Evolutionary conservation across 2,888 invertebrate genomes (phyloP).

Genomic region (Tetrapedia diversipes): DNA sequence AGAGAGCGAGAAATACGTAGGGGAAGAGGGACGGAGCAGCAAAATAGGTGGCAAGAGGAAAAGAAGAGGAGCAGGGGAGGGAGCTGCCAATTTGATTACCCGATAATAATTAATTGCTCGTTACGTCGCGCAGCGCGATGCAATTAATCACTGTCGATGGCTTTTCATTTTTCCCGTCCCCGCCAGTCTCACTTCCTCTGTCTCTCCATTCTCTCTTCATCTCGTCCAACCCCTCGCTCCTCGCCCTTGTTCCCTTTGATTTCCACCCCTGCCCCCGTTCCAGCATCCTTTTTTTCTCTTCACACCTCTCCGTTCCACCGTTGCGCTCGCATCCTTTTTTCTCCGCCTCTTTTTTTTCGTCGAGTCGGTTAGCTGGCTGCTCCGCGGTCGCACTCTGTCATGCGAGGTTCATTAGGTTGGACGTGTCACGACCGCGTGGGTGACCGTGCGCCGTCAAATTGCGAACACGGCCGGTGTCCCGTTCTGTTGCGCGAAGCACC

Average conservation of each 20-base stretch:
- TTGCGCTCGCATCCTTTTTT: background rate
- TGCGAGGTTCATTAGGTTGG: constrained; percentile 75
- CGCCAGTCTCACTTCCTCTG: constrained; percentile 50
- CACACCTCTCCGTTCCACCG: constrained; percentile 19
- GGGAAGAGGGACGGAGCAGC: constrained; percentile 9
- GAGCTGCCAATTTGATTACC: constrained; percentile 72
- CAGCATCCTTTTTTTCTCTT: constrained; percentile 42
- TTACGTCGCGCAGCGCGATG: constrained; percentile 65
- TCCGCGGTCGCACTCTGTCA: constrained; percentile 71
- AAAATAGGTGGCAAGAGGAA: constrained; percentile 10
- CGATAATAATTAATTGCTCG: constrained; percentile 78
- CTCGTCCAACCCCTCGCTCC: constrained; percentile 30
- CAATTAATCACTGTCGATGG: constrained; percentile 74
- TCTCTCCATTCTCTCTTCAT: constrained; percentile 43
- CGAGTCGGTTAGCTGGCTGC: constrained; percentile 55
- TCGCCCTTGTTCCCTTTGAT: constrained; percentile 55
- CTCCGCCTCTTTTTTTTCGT: constrained; percentile 34
- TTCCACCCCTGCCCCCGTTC: constrained; percentile 50
- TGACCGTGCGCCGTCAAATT: constrained; percentile 69
- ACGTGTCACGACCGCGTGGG: constrained; percentile 70
- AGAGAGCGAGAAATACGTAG: background rate
- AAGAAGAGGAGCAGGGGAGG: constrained; percentile 29
- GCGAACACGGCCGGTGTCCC: constrained; percentile 62
- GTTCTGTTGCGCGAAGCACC: constrained; percentile 49
- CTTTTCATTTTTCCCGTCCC: constrained; percentile 69